Base-by-base conservation (phyloP, 2,888 invertebrate genomes). In the Leucozona laternaria region DNA sequence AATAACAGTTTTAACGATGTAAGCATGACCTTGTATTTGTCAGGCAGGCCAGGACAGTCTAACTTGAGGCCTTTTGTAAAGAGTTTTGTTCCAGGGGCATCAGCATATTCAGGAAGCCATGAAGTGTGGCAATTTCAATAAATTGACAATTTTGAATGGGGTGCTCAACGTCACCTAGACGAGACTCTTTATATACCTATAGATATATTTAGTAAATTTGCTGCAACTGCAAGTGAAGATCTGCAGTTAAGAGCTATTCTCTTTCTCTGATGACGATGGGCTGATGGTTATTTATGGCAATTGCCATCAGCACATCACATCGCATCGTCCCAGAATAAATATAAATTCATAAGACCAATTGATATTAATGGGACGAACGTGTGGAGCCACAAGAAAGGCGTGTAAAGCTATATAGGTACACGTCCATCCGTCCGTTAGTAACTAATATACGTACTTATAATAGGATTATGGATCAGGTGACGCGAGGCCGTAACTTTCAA, bases 381-480 rank as follows among this genome's bases (percentile, higher is more conserved):
- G 81, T 78, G 68, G 48, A 75, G 53, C 79, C 60, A 31, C 20
- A 40, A 62, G 48, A 68, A 53, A 37, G 66, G 48, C 31, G 37
- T 68, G 31, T 34, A 20, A 31, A 20, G 31, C 7, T n/a, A 43
- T 48, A 28, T 2, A 50, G 4, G 45, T 45, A 10, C 22, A 2
- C 10, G 11, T 43, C 15, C 25, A 55, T 66, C 43, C 2, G 17
- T 45, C 45, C 17, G 45, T 45, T 2, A 40, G 48, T 58, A 50
- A 70, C 53, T 66, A 84, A 71, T 75, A 57, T 71, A 71, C 64
- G 80, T 45, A 77, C 81, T 85, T 73, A 62, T 85, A 85, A 81
- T 77, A 78, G 81, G 85, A 85, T 85, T 85, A 85, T 78, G 81
- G 77, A 77, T 85, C 76, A 81, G 81, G 84, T 84, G 80, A 80